Evolutionary conservation across 2,888 invertebrate species (phyloP), one percentile per base, ranked within the genome.

Genomic region (Chalcis sispes): DNA sequence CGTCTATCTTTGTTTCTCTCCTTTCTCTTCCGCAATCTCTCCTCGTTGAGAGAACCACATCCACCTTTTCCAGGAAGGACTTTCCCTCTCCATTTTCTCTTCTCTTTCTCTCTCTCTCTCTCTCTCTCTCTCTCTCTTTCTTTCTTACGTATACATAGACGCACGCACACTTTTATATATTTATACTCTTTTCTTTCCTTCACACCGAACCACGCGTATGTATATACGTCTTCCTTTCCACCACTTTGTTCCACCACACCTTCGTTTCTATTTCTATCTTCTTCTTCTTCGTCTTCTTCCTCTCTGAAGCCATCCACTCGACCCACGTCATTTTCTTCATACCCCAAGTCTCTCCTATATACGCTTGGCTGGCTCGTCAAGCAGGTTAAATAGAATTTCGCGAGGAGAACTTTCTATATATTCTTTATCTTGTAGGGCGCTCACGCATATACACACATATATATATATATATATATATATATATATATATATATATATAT

Each of bases 321-420:
- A 48, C 2, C 50, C 64, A 50, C 64, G 32, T 64, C 50, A 64
- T 64, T 64, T 64, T 64, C 64, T 50, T 50, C 32, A 10, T 50
- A 64, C 32, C 46, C n/a, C 29, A 32, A 15, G 5, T 7, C 13
- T 8, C 36, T 4, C 7, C 18, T 2, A 20, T n/a, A 18, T 18
- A n/a, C 18, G 42, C 42, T 61, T 10, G 61, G 61, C 18, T 48
- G 18, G 40, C 50, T 54, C 48, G 27, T 42, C 66, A 10, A 8
- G 13, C 20, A 59, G 15, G 59, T 59, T 64, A 64, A 64, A 64
- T 20, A 62, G 72, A 65, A 72, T 56, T 56, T 61, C 42, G 36
- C 48, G 36, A 23, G 8, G 5, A 20, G 42, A 27, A 10, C 3
- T n/a, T 32, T 8, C 25, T 56, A 54, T 69, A 46, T 29, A 27